Conservation (phyloP, 2,113 vertebrate genomes). For the Panurus biarmicus region DNA sequence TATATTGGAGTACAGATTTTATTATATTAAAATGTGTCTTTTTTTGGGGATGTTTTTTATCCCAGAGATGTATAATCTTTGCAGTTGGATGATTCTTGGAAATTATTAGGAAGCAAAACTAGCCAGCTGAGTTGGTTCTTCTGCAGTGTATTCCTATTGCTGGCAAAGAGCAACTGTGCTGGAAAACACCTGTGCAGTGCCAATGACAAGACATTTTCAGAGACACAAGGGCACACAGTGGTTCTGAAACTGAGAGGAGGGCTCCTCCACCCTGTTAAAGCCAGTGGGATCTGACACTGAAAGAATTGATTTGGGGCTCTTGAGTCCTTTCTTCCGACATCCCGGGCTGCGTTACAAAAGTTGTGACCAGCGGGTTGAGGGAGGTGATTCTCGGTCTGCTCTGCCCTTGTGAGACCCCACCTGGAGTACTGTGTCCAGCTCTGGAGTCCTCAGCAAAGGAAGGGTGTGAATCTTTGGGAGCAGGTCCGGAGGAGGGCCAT, state of each 20-base stretch:
- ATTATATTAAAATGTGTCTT: not conserved
- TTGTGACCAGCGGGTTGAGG: not conserved
- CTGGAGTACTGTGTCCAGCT: not conserved
- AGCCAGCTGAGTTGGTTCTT: not conserved
- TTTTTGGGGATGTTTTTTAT: not conserved
- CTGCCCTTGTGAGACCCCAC: not conserved
- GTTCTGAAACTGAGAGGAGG: not conserved
- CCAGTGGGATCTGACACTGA: not conserved
- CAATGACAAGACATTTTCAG: not conserved
- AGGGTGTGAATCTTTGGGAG: not conserved
- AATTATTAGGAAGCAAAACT: not conserved
- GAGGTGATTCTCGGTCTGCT: not conserved
- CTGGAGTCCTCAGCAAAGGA: not conserved
- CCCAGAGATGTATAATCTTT: not conserved
- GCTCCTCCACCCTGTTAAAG: not conserved
- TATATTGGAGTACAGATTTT: not conserved
- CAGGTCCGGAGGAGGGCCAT: not conserved
- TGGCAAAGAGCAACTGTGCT: not conserved
- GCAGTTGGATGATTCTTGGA: not conserved
- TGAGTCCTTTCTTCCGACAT: not conserved
- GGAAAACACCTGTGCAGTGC: not conserved
- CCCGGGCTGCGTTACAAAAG: not conserved
- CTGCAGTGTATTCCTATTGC: fast-evolving
- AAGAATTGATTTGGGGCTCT: fast-evolving
- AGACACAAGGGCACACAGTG: not conserved